Base-by-base conservation (phyloP, 2,888 invertebrate genomes). In the Seira musarum region DNA sequence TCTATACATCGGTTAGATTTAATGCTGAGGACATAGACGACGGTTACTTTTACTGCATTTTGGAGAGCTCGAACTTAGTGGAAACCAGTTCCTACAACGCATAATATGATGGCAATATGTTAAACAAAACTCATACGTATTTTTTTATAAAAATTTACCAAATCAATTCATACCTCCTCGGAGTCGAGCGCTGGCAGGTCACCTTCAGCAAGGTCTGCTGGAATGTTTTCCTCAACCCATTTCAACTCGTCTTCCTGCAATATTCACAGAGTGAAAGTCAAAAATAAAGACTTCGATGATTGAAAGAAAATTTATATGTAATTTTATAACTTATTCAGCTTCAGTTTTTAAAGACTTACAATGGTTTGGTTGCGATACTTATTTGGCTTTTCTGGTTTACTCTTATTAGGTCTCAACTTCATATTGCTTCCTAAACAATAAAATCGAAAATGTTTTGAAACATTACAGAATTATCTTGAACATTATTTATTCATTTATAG, bases 141-240 rank as follows among this genome's bases (percentile, higher is more conserved):
- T 72, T 81, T 75, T 13, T 21, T 66, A 13, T 15, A 53, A 57
- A 64, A 46, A 35, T 57, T 30, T 25, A 1, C 6, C 49, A 21
- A 60, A 5, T 6, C 19, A 24, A 24, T 25, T n/a, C 8, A 49
- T 2, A 89, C 90, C 87, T 95, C 95, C 88, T 93, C 93, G 0
- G 93, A 93, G 91, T 95, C 90, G 88, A 95, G 89, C 88, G 95
- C 89, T 87, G 93, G 90, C 89, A 93, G 86, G 87, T 94, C 89
- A 81, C 89, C 89, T 88, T 94, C 94, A 78, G 92, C 92, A 84
- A 94, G 90, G 10, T 93, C 91, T 30, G 94, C 92, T 0, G 96
- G 96, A 85, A 98, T 96, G 89, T 98, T 95, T 87, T 97, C 96
- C 88, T 98, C 97, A 5, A 98, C 94, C 97, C 97, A 98, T 88